Base-by-base conservation (phyloP, 2,888 invertebrate species). In the Stenichneumon culpator region DNA sequence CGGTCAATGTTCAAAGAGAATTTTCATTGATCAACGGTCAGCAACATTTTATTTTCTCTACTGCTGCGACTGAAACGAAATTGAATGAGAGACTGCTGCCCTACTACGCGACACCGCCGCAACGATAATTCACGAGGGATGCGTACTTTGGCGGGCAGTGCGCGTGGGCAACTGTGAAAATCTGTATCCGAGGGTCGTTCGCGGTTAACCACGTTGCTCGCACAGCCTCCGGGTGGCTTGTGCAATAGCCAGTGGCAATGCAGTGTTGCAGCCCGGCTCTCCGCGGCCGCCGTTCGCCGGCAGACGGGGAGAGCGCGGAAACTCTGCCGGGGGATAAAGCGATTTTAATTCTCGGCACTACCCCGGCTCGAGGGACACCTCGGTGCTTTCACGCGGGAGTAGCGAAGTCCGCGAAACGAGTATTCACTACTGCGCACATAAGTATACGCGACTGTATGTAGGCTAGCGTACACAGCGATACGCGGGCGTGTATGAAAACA, bases 111-210 rank as follows among this genome's bases (percentile, higher is more conserved):
- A 72, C 60, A 78, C 47, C 67, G 78, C 82, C 79, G 65, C 77
- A 84, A 82, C 60, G 73, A 72, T 79, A 84, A 84, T 87, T 86
- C 81, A 84, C 57, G 65, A 83, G 69, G 39, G 63, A 78, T 67
- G 60, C 67, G 63, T 72, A 69, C 75, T 82, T 77, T 52, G 74
- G 70, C 70, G 28, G 79, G 72, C 68, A 72, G 36, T 50, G 39
- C 67, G 32, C 67, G 69, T 79, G 79, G 74, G 80, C 74, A 83
- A 79, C 79, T 79, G 82, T 68, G 83, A 84, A 86, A 87, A 87
- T 86, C 86, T 83, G 81, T 81, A 83, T 86, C 83, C 77, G 78
- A 86, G 73, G 82, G 83, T 82, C 80, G 73, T 86, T 87, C 69
- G 78, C 44, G 86, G 82, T 69, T 50, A 79, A 83, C 83, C 83